Conservation (phyloP, 2,797 vertebrate species). For the Microchirus variegatus region DNA sequence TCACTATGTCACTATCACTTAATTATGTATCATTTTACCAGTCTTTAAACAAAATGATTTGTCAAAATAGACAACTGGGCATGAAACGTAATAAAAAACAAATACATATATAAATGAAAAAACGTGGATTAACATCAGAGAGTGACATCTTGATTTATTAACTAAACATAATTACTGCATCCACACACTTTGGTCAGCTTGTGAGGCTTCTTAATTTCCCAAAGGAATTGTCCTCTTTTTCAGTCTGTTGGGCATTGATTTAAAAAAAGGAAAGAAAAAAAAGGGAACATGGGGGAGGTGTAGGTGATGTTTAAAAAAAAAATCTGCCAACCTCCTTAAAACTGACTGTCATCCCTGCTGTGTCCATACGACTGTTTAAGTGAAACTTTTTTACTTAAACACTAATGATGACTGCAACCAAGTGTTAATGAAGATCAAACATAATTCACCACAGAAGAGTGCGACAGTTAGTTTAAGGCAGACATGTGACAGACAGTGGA, state of each 20-base stretch:
- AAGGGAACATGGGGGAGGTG: background rate
- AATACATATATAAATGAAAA: background rate
- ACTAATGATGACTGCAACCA: constrained; percentile 6
- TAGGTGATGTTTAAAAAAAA: constrained; percentile 27
- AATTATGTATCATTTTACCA: constrained; percentile 3
- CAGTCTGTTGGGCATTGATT: constrained; percentile 59
- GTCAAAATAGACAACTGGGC: constrained; percentile 1
- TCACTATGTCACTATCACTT: constrained; percentile 16
- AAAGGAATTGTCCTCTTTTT: constrained; percentile 41
- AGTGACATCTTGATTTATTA: constrained; percentile 57
- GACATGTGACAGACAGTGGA: constrained; percentile 18
- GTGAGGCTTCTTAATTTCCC: constrained; percentile 61
- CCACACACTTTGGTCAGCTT: constrained; percentile 59
- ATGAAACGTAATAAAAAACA: constrained; percentile 4
- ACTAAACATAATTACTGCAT: constrained; percentile 67
- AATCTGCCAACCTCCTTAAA: constrained; percentile 2
- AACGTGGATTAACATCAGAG: constrained; percentile 12
- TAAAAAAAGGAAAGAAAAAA: constrained; percentile 21
- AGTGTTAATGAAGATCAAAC: constrained; percentile 47
- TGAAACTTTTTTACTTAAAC: constrained; percentile 27
- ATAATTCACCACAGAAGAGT: background rate
- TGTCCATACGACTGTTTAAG: constrained; percentile 33
- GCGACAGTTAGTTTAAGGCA: background rate
- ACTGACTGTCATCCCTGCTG: constrained; percentile 46
- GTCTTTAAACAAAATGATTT: background rate